These are phyloP conservation scores for Peucedramus taeniatus DNA, from an alignment of 2,113 vertebrate genomes.

Conservation along the genomic window DNA sequence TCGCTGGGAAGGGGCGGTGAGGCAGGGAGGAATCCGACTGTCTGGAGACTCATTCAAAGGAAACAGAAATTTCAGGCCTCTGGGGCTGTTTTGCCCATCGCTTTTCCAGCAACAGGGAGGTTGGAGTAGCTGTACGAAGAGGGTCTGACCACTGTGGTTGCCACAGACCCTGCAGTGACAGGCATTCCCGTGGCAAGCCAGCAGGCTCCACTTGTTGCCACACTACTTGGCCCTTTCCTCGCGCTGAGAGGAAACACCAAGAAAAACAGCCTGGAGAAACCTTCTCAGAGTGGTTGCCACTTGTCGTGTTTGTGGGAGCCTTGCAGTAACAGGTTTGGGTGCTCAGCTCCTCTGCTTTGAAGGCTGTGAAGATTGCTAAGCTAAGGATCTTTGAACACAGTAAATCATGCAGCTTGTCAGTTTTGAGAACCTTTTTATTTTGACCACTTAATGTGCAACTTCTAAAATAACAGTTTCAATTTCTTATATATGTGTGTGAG, in stretches of 20 bases:
- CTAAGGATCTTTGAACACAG: background rate
- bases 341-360: background rate
- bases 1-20: conserved; percentile 27
- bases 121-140: background rate
- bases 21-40: conserved; percentile 13
- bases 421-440: conserved; percentile 30
- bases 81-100: conserved; percentile 26
- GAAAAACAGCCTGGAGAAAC: conserved; percentile 15
- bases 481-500: background rate
- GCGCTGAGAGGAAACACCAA: background rate
- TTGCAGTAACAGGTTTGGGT: conserved; percentile 22
- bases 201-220: conserved; percentile 4
- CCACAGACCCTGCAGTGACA: conserved; percentile 27
- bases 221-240: background rate
- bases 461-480: conserved; percentile 23
- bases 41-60: conserved; percentile 42
- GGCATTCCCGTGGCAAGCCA: background rate
- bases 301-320: conserved; percentile 4
- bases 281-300: background rate
- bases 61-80: conserved; percentile 39
- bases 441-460: background rate
- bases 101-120: background rate
- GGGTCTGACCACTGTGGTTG: background rate
- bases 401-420: background rate
- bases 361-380: background rate